Percentiles rank a stretch among this genome's conserved stretches.
Conservation (phyloP, 2,888 invertebrate genomes). For the Pedicia rivosa region DNA sequence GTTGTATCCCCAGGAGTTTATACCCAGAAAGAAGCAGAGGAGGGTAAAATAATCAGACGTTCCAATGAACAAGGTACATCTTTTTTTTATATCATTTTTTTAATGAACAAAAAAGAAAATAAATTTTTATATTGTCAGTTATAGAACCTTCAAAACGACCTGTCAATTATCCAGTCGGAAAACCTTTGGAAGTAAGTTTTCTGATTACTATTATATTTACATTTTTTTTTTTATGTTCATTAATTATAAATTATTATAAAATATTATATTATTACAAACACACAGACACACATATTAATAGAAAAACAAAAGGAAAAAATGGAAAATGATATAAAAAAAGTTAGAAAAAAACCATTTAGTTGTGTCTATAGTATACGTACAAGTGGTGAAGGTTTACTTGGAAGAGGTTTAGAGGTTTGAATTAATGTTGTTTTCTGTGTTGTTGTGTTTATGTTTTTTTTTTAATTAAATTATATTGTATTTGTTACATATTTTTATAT, state of each 20-base stretch:
- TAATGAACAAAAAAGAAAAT: too few species aligned
- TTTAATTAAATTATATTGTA: too few species aligned
- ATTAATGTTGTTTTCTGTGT: constrained; percentile 11
- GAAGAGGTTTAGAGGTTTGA: constrained; percentile 25
- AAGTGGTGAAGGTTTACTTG: constrained; percentile 22
- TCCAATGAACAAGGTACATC: constrained; percentile 17
- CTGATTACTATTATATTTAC: too few species aligned
- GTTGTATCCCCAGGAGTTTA: constrained; percentile 16
- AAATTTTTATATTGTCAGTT: not conserved
- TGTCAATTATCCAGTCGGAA: constrained; percentile 58
- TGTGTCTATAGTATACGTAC: too few species aligned
- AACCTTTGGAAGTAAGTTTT: constrained; percentile 57
- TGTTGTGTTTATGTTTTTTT: too few species aligned
- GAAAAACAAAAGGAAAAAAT: not conserved
- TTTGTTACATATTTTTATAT: too few species aligned
- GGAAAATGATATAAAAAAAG: not conserved
- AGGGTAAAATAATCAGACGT: constrained; percentile 36
- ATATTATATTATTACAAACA: too few species aligned
- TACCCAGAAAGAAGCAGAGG: constrained; percentile 38
- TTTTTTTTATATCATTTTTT: not conserved
- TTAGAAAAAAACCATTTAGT: not conserved
- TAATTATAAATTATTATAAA: too few species aligned
- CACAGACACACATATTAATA: not conserved
- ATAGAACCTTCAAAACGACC: constrained; percentile 8
- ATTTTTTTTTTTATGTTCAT: too few species aligned